phyloP scores from a whole-genome alignment of 2,113 vertebrate genomes.

The Chrysemys picta region DNA sequence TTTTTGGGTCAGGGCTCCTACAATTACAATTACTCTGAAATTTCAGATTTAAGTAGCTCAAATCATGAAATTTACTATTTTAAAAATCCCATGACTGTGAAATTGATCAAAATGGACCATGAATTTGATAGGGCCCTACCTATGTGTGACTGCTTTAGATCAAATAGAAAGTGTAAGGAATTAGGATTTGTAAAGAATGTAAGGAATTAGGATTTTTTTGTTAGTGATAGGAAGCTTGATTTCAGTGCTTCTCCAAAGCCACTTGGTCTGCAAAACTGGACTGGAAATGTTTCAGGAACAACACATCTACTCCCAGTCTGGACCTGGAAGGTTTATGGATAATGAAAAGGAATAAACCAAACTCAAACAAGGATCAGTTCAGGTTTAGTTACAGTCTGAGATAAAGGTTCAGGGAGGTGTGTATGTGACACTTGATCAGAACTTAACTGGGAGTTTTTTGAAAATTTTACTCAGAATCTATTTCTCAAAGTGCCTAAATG shows the following conservation, averaged over 20 bases:
- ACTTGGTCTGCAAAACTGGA: not conserved
- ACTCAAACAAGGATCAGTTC: rapidly evolving
- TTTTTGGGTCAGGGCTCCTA: too few relatives aligned
- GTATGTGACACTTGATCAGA: not conserved
- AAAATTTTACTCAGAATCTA: slow-evolving; percentile 12
- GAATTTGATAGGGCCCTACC: not conserved
- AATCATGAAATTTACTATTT: too few relatives aligned
- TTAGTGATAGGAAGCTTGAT: rapidly evolving
- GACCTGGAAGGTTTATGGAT: rapidly evolving
- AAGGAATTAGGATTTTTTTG: not conserved
- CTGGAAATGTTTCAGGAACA: rapidly evolving
- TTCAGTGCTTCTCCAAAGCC: not conserved
- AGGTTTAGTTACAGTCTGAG: not conserved
- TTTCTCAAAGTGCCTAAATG: slow-evolving; percentile 60
- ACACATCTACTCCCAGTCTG: not conserved
- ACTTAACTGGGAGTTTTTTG: not conserved
- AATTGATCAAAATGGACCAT: too few relatives aligned
- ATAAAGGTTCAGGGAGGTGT: rapidly evolving
- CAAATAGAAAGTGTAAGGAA: not conserved
- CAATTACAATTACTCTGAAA: too few relatives aligned
- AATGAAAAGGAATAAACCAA: not conserved
- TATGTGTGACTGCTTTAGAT: rapidly evolving
- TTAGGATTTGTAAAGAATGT: not conserved
- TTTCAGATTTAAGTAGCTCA: too few relatives aligned
- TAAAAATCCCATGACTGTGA: too few relatives aligned